Evolutionary conservation across 2,888 invertebrate genomes (phyloP).

Genomic region (Hypena proboscidalis): DNA sequence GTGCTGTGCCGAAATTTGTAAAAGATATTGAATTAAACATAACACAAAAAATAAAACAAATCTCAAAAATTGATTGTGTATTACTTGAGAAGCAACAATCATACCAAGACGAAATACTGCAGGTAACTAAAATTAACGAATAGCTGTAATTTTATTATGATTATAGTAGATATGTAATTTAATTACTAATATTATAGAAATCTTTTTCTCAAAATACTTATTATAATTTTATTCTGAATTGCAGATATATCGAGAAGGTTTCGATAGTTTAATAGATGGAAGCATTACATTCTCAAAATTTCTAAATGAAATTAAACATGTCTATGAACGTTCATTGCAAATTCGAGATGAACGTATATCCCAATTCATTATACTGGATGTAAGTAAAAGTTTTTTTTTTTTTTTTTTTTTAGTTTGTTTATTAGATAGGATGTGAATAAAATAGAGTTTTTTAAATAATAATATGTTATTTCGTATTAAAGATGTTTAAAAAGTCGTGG

Average conservation of each 20-base stretch:
- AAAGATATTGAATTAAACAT: conserved; percentile 61
- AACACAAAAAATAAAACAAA: conserved; percentile 49
- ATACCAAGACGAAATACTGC: conserved; percentile 62
- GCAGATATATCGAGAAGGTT: conserved; percentile 72
- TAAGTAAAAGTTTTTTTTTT: conserved; percentile 50
- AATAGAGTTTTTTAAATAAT: too few relatives aligned
- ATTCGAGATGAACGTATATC: conserved; percentile 70
- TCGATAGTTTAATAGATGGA: conserved; percentile 59
- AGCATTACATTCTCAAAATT: conserved; percentile 67
- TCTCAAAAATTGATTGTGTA: conserved; percentile 57
- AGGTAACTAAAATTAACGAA: conserved; percentile 48
- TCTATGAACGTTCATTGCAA: conserved; percentile 70
- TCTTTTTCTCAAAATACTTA: too few relatives aligned
- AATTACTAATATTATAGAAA: too few relatives aligned
- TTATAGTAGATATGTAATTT: too few relatives aligned
- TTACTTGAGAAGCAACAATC: conserved; percentile 62
- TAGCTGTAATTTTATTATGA: too few relatives aligned
- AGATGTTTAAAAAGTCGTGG: too few relatives aligned
- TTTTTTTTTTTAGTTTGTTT: not conserved
- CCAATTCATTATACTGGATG: conserved; percentile 71
- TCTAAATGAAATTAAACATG: conserved; percentile 64
- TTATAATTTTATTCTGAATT: conserved; percentile 21
- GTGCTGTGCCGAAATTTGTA: conserved; percentile 66
- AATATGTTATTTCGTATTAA: too few relatives aligned
- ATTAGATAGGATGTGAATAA: not conserved